Evolutionary conservation across 2,888 invertebrate genomes (phyloP), one percentile per base, ranked within the genome.

Genomic region (Aproaerema taeniolella): DNA sequence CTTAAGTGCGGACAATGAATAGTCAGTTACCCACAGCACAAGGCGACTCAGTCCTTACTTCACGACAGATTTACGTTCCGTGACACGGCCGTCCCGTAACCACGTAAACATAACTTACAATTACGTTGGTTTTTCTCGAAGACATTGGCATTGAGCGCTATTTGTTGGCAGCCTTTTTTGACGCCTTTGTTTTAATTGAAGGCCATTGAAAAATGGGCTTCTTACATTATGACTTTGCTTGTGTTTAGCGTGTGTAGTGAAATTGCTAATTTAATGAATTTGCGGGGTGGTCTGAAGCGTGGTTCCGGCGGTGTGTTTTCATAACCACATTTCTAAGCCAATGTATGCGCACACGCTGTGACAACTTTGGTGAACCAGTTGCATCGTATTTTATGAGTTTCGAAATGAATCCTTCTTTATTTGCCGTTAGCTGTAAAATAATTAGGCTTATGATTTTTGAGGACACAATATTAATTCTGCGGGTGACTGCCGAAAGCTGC

Each of bases 91-190:
- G 14, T 24, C 29, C n/a, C n/a, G n/a, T n/a, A n/a, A n/a, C n/a
- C n/a, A n/a, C n/a, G n/a, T n/a, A n/a, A 15, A 39, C 39, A 38
- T 42, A 39, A 38, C 24, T 15, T 42, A 25, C 26, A 24, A 42
- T 38, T 38, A 38, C 42, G 33, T 33, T 37, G 44, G 58, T 63
- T 66, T 62, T 57, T 55, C 53, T 49, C 45, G 50, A 55, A 58
- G 61, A 59, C 65, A 66, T 63, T 68, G 68, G 63, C 70, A 68
- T 67, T 68, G 67, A 61, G 47, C 43, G 34, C 47, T 52, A 50
- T 53, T 54, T 46, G 42, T 52, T 55, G 46, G 42, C 33, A 47
- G 32, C 45, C 33, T 43, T 52, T 50, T 50, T 53, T 46, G 33
- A 36, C 30, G 41, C 35, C 36, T 41, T 45, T 39, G 34, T 41